Evolutionary conservation across 2,113 vertebrate species (phyloP).

Genomic region (Nycticebus coucang): DNA sequence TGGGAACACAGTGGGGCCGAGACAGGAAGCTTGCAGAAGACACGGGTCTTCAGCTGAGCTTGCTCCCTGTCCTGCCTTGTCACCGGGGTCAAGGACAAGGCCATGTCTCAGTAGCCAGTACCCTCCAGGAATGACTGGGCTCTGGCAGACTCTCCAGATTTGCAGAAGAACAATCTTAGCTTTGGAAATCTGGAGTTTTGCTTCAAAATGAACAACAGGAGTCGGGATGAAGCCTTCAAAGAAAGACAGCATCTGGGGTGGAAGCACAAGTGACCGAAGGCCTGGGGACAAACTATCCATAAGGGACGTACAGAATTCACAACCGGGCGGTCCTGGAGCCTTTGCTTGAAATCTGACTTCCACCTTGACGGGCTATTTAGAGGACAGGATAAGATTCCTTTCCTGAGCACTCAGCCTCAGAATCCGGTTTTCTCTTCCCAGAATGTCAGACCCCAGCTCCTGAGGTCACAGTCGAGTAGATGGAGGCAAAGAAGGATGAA

Average conservation of each 20-base stretch:
- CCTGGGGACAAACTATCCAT: not conserved
- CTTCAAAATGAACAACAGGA: not conserved
- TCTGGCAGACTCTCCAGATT: not conserved
- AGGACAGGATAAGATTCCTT: not conserved
- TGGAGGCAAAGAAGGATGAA: not conserved
- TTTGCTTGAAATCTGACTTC: not conserved
- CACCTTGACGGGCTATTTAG: not conserved
- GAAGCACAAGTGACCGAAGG: not conserved
- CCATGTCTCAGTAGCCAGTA: fast-evolving
- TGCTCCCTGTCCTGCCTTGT: not conserved
- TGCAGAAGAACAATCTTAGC: not conserved
- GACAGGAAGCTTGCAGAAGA: not conserved
- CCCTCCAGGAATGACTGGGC: not conserved
- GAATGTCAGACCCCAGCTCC: not conserved
- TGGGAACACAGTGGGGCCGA: not conserved
- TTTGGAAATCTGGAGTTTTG: not conserved
- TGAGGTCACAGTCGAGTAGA: not conserved
- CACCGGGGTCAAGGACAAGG: not conserved
- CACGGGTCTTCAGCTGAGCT: fast-evolving
- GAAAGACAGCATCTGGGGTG: not conserved
- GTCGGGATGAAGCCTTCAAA: not conserved
- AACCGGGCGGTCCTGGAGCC: not conserved
- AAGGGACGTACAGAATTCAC: not conserved
- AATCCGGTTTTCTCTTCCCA: not conserved
- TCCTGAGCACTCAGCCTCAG: not conserved